Base-by-base conservation (phyloP, 92 coral and sea anemone genomes). In the Diadumene lineata region DNA sequence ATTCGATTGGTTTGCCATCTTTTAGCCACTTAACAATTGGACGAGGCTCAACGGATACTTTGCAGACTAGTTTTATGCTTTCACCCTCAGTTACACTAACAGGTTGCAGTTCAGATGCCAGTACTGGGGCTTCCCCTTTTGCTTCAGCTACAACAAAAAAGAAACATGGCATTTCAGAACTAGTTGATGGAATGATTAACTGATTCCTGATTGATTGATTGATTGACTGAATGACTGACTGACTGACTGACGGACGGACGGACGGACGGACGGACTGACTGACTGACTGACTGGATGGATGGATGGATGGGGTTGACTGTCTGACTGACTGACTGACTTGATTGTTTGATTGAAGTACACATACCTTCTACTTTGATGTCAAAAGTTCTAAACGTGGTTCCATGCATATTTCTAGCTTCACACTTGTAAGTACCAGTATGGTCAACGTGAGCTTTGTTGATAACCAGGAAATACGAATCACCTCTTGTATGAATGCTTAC, bases 381-480 rank as follows among this genome's bases (percentile, higher is more conserved):
- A 63, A 87, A 89, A 24, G 93, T 88, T 29, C 92, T 85, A 9
- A 87, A 80, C 26, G 89, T 91, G 48, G 84, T 81, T 13, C 97
- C 99, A 43, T 85, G 93, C 19, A 80, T 88, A 60, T 84, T 96
- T 62, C 85, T 93, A 64, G 97, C 99, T 60, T 86, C 87, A 69
- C 99, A 96, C 71, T 84, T 87, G 79, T 96, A 96, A 67, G 85
- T 75, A 48, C 97, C 99, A 65, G 94, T 85, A 71, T 96, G 96
- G 31, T 81, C 83, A 28, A 66, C 48, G 16, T 69, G 60, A 34
- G 86, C 88, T 32, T 82, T 81, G 70, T 70, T 62, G 66, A 96
- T 88, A 44, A 88, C 84, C 46, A 96, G 74, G 48, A 74, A 72
- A 55, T 84, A 81, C 25, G 69, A 51, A 48, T 81, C 87, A 21